Conservation (phyloP, 2,797 vertebrate species). For the Synaphobranchus kaupii region DNA sequence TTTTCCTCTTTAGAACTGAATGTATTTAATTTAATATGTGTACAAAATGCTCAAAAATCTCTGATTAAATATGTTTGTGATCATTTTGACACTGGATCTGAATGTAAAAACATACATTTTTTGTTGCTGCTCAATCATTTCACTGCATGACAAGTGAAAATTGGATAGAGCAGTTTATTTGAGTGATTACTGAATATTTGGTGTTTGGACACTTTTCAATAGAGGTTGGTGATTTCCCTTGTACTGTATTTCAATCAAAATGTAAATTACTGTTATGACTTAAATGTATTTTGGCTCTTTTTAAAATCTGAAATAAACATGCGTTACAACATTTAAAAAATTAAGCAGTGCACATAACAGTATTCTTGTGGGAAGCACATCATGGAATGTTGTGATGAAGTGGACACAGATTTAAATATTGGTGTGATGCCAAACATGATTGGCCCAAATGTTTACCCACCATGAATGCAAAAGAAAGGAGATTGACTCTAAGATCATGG, state of each 20-base stretch:
- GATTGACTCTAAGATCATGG: too few species aligned
- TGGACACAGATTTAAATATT: too few species aligned
- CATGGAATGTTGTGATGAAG: background rate
- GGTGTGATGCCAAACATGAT: too few species aligned
- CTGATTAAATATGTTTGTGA: background rate
- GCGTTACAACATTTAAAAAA: background rate
- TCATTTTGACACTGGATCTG: background rate
- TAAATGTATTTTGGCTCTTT: background rate
- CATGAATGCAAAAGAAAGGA: too few species aligned
- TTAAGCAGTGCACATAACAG: background rate
- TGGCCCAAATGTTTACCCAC: too few species aligned
- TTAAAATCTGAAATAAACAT: too few species aligned
- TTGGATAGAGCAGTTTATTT: background rate
- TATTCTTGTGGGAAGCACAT: background rate
- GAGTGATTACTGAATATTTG: background rate
- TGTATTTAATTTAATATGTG: slow-evolving; percentile 3
- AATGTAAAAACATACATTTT: background rate
- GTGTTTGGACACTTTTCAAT: background rate
- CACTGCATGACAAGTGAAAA: background rate
- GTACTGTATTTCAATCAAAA: slow-evolving; percentile 2
- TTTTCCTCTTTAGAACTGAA: background rate
- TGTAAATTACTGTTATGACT: background rate
- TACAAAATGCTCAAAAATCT: background rate
- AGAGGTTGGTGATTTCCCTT: background rate
- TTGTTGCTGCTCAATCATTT: background rate